phyloP scores from a whole-genome alignment of 2,113 vertebrate genomes.

The Gallinago media region DNA sequence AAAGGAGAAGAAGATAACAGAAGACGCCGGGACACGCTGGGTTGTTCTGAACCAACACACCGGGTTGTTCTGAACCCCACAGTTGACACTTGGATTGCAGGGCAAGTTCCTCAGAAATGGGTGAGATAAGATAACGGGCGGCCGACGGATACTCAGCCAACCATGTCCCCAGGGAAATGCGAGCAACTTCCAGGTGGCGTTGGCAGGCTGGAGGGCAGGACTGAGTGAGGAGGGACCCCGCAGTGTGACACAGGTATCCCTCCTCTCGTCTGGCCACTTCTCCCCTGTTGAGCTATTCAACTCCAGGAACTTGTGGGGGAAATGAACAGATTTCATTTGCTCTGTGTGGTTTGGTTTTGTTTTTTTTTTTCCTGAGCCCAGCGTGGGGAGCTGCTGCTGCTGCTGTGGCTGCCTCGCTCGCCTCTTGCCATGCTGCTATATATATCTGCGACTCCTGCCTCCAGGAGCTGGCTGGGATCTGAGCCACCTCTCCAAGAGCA shows the following conservation, averaged over 20 bases:
- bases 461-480: not conserved
- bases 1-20: not conserved
- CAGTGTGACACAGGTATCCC: not conserved
- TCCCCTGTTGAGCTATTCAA: not conserved
- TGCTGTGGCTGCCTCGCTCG: not conserved
- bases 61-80: rapidly evolving
- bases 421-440: not conserved
- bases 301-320: not conserved
- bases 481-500: not conserved
- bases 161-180: not conserved
- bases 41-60: not conserved
- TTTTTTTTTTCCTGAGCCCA: not conserved
- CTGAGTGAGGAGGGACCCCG: not conserved
- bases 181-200: not conserved
- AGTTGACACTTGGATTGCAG: not conserved
- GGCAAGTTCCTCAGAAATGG: not conserved
- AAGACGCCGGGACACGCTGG: rapidly evolving
- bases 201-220: not conserved
- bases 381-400: not conserved
- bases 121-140: not conserved
- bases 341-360: not conserved
- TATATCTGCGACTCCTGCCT: not conserved
- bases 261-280: not conserved
- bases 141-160: not conserved
- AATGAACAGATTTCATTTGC: not conserved